A percentile compares a stretch with the other conserved stretches of the same genome.
Evolutionary conservation across 92 coral and sea anemone species (phyloP).

Genomic region (Paramuricea clavata): DNA sequence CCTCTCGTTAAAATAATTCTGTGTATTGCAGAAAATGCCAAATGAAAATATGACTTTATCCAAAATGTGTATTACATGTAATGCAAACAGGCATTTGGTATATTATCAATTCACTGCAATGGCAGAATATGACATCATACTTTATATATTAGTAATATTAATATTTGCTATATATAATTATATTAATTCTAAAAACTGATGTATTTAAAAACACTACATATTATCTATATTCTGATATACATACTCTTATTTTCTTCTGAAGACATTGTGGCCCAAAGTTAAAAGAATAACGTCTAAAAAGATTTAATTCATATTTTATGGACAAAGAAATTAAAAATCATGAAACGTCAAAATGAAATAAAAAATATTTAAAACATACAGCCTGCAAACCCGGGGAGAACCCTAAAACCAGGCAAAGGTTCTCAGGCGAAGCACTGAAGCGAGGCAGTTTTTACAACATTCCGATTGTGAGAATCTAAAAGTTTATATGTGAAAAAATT

Average conservation of each 20-base stretch:
- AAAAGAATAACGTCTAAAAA: neutral
- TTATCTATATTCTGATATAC: neutral
- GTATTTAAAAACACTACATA: too few species aligned
- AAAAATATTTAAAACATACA: neutral
- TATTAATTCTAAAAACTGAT: too few species aligned
- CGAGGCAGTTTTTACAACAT: neutral
- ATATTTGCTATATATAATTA: too few species aligned
- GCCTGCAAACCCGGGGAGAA: neutral
- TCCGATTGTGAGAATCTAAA: slow-evolving; percentile 8
- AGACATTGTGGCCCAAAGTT: neutral
- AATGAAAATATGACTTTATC: too few species aligned
- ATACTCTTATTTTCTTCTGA: slow-evolving; percentile 19
- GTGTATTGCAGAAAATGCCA: too few species aligned
- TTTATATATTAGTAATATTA: too few species aligned
- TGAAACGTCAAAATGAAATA: neutral
- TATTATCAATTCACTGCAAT: too few species aligned
- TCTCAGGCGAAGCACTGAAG: slow-evolving; percentile 25
- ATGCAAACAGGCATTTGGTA: too few species aligned
- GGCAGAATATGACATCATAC: too few species aligned
- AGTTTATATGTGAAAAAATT: neutral
- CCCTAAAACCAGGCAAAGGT: neutral
- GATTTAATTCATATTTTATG: slow-evolving; percentile 7
- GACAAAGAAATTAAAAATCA: neutral
- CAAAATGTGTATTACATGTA: too few species aligned
- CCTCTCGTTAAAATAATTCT: too few species aligned